phyloP scores from a whole-genome alignment of 2,113 vertebrate species.

The Gymnogyps californianus region DNA sequence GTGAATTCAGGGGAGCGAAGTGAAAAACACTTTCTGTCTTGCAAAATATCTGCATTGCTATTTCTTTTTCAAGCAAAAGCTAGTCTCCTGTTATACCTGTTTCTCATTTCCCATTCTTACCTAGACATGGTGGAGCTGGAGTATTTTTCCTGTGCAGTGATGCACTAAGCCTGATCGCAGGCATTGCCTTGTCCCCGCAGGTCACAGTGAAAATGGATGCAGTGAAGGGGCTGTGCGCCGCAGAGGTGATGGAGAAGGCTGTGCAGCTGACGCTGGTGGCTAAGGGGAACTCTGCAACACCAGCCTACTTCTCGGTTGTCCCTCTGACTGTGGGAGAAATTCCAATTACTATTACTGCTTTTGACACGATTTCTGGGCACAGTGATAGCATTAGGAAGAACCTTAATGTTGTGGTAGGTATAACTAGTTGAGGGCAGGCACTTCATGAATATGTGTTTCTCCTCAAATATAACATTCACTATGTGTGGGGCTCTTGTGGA shows the following conservation, averaged over 20 bases:
- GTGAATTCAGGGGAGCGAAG: not conserved
- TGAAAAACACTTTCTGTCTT: not conserved
- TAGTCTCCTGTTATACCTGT: not conserved
- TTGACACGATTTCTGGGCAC: not conserved
- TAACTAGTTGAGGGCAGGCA: not conserved
- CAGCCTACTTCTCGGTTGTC: constrained; percentile 69
- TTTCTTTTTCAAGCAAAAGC: not conserved
- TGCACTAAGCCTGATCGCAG: not conserved
- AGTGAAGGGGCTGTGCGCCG: not conserved
- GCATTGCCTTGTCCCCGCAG: not conserved
- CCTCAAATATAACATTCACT: not conserved
- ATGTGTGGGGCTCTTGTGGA: not conserved
- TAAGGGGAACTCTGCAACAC: constrained; percentile 60
- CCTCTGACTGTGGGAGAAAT: constrained; percentile 63
- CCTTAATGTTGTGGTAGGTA: constrained; percentile 50
- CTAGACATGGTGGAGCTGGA: not conserved
- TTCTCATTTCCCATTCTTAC: not conserved
- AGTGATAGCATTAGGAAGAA: constrained; percentile 36
- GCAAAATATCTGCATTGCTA: not conserved
- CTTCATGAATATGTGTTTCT: not conserved
- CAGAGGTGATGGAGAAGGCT: not conserved
- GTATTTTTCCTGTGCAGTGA: not conserved
- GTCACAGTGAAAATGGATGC: not conserved
- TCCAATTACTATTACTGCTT: constrained; percentile 62
- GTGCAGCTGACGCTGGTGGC: constrained; percentile 16